Percentiles rank a stretch among this genome's conserved stretches.
Conservation (phyloP, 2,888 invertebrate genomes). For the Dilophus febrilis region DNA sequence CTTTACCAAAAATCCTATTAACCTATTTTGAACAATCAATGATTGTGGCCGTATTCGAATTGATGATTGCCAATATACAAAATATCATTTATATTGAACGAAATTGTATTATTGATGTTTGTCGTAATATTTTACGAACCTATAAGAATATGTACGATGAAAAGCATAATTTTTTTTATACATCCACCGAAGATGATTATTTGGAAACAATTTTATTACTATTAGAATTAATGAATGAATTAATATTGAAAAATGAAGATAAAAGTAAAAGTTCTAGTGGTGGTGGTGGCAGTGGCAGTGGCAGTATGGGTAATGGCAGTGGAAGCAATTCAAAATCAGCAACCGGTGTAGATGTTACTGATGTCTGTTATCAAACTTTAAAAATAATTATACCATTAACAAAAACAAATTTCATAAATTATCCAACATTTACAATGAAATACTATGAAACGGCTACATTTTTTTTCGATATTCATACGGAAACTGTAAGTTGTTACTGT, state of each 20-base stretch:
- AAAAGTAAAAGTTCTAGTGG: too few relatives aligned
- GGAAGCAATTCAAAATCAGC: too few relatives aligned
- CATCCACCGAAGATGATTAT: too few relatives aligned
- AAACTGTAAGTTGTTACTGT: conserved; percentile 21
- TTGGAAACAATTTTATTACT: too few relatives aligned
- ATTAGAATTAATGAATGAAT: not conserved
- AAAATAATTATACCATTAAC: conserved; percentile 56
- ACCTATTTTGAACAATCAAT: conserved; percentile 5
- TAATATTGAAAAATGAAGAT: conserved; percentile 18
- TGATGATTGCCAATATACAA: conserved; percentile 5
- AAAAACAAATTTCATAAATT: conserved; percentile 50
- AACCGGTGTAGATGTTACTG: too few relatives aligned
- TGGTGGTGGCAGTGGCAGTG: too few relatives aligned
- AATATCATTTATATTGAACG: conserved; percentile 4
- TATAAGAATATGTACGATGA: too few relatives aligned
- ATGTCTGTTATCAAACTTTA: conserved; percentile 50
- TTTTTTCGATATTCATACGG: conserved; percentile 46
- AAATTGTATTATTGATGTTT: conserved; percentile 3
- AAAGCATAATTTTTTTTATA: too few relatives aligned
- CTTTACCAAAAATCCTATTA: conserved; percentile 5
- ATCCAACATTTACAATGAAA: conserved; percentile 47
- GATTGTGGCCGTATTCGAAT: conserved; percentile 6
- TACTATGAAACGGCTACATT: conserved; percentile 43
- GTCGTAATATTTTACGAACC: not conserved
- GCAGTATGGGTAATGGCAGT: too few relatives aligned